Base-by-base conservation (phyloP, 2,797 vertebrate genomes). In the Trachurus trachurus region DNA sequence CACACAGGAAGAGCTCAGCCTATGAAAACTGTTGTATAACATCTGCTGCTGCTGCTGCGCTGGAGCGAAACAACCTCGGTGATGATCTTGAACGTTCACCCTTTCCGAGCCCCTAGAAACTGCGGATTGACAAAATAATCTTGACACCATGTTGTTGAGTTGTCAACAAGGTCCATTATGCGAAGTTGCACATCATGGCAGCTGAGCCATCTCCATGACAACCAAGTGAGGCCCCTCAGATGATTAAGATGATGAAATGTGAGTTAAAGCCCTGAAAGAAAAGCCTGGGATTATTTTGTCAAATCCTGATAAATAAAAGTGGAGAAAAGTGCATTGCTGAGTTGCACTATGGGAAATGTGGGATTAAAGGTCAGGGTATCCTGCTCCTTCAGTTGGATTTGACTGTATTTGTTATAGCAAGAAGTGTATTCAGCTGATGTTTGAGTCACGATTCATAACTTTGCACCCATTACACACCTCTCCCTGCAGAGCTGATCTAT, bases 81-180 rank as follows among this genome's bases (percentile, higher is more conserved):
- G 19, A 39, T n/a, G 34, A 60, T n/a, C 5, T 22, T 15, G 1
- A 22, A 39, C 6, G 11, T 13, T 54, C 6, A 52, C 26, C 34
- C 21, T 37, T 45, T 49, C 9, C 17, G 1, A 0, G 4, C 58
- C 44, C 8, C 37, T 44, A 19, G 21, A 47, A 47, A 9, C 15
- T 1, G 3, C 4, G 26, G 12, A 53, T 39, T 42, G n/a, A 58
- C 42, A 58, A 76, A 76, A 71, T 13, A 57, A 57, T 50, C n/a
- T 26, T 12, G 31, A 47, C 50, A 16, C 40, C 61, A 53, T n/a
- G 26, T 56, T 70, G 26, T 44, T 44, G n/a, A 61, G 61, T 26
- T 49, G 6, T 22, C 44, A 7, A 54, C 21, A 54, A 66, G 29
- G 37, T 44, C 64, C 34, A 40, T 11, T 50, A 50, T 50, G 49